Percentiles rank a stretch among this genome's conserved stretches.
phyloP scores from a whole-genome alignment of 2,888 invertebrate genomes.

The Beris chalybata region DNA sequence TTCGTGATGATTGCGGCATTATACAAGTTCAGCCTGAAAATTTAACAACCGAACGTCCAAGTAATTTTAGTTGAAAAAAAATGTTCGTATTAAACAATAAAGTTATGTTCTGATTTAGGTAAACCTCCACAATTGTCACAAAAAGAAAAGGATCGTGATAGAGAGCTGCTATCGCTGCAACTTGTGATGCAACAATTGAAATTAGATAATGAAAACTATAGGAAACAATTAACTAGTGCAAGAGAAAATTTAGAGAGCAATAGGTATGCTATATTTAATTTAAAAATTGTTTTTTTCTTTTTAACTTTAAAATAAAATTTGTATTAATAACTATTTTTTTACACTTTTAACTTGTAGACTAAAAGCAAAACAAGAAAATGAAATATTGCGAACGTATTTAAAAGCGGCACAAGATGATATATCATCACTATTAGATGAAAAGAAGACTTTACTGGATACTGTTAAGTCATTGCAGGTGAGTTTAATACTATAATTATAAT shows the following conservation, averaged over 20 bases:
- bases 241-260: conserved; percentile 62
- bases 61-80: neutral
- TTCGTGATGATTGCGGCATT: conserved; percentile 73
- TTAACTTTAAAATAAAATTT: neutral
- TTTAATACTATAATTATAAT: conserved; percentile 35
- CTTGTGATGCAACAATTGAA: conserved; percentile 60
- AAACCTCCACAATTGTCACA: conserved; percentile 41
- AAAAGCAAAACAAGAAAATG: conserved; percentile 62
- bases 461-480: conserved; percentile 68
- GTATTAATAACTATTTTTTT: conserved; percentile 16
- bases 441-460: conserved; percentile 70
- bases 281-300: conserved; percentile 7
- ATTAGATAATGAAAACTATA: conserved; percentile 66
- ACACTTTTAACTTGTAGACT: conserved; percentile 44
- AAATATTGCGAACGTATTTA: conserved; percentile 63
- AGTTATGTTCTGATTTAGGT: neutral
- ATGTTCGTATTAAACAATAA: neutral
- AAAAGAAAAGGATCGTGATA: conserved; percentile 53
- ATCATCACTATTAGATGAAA: conserved; percentile 70
- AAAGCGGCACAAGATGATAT: conserved; percentile 76
- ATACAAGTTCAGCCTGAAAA: conserved; percentile 69
- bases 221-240: conserved; percentile 62
- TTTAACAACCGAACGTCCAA: neutral
- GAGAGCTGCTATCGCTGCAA: conserved; percentile 57
- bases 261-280: conserved; percentile 45